Conservation (phyloP, 2,113 vertebrate genomes). For the Hystrix brachyura region DNA sequence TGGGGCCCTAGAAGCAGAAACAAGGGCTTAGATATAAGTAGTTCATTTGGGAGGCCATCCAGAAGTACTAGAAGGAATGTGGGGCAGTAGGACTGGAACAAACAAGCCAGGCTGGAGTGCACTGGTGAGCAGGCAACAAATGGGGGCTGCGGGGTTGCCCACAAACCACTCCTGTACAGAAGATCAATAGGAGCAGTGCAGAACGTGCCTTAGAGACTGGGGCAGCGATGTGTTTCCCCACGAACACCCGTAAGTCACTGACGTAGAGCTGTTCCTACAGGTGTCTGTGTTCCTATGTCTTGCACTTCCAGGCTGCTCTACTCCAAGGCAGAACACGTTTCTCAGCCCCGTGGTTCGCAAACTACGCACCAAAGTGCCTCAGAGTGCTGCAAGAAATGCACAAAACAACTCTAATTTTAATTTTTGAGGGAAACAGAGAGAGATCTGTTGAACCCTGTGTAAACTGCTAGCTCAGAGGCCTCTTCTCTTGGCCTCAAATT, state of each 20-base stretch:
- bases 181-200: too few relatives aligned
- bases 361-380: not conserved
- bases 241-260: not conserved
- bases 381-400: not conserved
- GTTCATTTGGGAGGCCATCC: not conserved
- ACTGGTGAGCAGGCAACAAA: not conserved
- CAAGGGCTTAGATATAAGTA: not conserved
- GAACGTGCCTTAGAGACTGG: not conserved
- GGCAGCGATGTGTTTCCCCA: not conserved
- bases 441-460: not conserved
- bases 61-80: not conserved
- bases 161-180: not conserved
- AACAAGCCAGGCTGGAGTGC: not conserved
- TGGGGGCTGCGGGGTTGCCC: accelerated
- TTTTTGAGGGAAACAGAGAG: not conserved
- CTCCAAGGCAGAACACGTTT: not conserved
- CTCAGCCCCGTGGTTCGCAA: not conserved
- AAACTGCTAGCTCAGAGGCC: not conserved
- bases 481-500: not conserved
- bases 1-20: not conserved
- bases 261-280: accelerated
- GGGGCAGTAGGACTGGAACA: not conserved
- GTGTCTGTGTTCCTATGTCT: not conserved
- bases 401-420: not conserved
- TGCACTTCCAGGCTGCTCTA: not conserved